Evolutionary conservation across 2,888 invertebrate genomes (phyloP).

Genomic region (Pherbina coryleti): DNA sequence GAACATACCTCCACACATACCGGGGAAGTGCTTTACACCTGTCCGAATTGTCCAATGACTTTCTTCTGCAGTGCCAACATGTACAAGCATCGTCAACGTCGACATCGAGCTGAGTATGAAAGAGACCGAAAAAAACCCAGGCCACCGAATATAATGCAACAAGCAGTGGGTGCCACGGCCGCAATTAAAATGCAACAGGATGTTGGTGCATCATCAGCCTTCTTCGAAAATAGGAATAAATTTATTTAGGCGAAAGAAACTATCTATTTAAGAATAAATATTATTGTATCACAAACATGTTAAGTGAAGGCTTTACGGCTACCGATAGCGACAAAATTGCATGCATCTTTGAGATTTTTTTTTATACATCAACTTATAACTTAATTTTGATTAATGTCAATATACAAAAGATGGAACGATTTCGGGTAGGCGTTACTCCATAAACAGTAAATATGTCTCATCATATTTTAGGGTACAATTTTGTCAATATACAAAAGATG

Average conservation of each 20-base stretch:
- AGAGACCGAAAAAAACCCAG: conserved; percentile 62
- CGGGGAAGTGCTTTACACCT: conserved; percentile 66
- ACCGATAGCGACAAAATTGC: too few relatives aligned
- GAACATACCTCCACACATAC: conserved; percentile 68
- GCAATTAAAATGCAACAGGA: conserved; percentile 55
- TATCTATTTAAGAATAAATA: too few relatives aligned
- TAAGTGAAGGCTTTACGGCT: too few relatives aligned
- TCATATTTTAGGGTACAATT: too few relatives aligned
- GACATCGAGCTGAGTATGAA: conserved; percentile 66
- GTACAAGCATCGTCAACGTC: conserved; percentile 67
- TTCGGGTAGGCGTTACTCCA: too few relatives aligned
- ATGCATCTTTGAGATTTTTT: too few relatives aligned
- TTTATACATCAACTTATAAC: too few relatives aligned
- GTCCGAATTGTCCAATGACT: conserved; percentile 67
- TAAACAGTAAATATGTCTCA: too few relatives aligned
- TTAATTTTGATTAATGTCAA: too few relatives aligned
- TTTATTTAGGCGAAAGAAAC: neutral
- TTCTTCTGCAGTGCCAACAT: conserved; percentile 68
- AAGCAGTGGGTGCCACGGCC: conserved; percentile 56
- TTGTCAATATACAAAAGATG: too few relatives aligned
- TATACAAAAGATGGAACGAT: too few relatives aligned
- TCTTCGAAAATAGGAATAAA: conserved; percentile 41
- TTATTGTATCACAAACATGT: too few relatives aligned
- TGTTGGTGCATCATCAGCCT: conserved; percentile 42
- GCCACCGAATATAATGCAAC: conserved; percentile 64